These are phyloP conservation scores for Macropis europaea DNA, from an alignment of 2,888 invertebrate genomes.

Conservation along the genomic window DNA sequence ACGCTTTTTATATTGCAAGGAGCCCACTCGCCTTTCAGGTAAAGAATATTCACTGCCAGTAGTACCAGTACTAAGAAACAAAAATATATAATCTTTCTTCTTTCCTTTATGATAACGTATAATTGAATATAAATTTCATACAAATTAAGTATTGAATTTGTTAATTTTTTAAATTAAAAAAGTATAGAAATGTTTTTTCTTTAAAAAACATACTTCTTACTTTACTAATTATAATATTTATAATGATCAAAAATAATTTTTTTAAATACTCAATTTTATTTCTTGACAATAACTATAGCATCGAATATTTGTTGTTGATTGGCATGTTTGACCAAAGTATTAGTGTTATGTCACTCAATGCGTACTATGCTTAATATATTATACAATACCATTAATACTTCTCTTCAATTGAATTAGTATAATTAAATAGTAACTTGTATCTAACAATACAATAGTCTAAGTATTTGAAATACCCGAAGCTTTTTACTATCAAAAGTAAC, in stretches of 20 bases:
- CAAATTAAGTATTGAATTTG: background rate
- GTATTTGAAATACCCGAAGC: background rate
- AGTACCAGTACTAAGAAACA: constrained; percentile 80
- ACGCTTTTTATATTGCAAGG: constrained; percentile 78
- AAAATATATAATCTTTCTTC: constrained; percentile 14
- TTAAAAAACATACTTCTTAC: too few species aligned
- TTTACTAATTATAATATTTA: too few species aligned
- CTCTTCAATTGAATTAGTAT: constrained; percentile 11
- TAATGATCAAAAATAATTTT: background rate
- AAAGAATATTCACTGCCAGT: constrained; percentile 81
- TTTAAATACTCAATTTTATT: background rate
- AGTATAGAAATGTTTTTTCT: background rate
- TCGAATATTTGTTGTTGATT: background rate
- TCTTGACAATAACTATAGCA: background rate
- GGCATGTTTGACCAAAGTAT: background rate
- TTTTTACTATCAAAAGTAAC: too few species aligned
- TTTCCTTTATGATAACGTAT: background rate
- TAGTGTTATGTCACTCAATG: background rate
- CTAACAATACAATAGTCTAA: background rate
- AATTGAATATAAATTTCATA: background rate
- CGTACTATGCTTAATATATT: background rate
- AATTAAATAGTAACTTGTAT: background rate
- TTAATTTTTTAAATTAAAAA: background rate
- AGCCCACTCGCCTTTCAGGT: constrained; percentile 80
- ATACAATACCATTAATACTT: constrained; percentile 3